phyloP scores from a whole-genome alignment of 1,140 invertebrate genomes.

The Musca vetustissima region DNA sequence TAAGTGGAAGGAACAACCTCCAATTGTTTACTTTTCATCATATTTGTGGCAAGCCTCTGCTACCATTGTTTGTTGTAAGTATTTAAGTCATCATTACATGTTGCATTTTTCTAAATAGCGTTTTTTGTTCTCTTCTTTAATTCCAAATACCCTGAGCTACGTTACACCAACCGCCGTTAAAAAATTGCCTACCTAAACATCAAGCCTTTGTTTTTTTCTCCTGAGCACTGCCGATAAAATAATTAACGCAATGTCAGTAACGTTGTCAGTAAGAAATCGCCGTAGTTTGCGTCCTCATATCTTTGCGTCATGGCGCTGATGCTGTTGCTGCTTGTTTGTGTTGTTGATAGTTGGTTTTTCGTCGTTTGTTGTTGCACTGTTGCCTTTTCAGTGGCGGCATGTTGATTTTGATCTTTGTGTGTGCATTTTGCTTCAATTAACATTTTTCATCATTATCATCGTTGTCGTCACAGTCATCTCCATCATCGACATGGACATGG shows the following conservation, averaged over 20 bases:
- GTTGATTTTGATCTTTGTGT: constrained; percentile 18
- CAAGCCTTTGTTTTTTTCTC: not conserved
- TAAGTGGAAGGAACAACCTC: constrained; percentile 7
- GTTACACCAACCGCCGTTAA: not conserved
- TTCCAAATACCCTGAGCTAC: not conserved
- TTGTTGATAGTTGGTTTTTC: not conserved
- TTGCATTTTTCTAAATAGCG: constrained; percentile 4
- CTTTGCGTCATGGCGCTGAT: not conserved
- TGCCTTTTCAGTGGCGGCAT: not conserved
- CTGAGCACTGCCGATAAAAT: constrained; percentile 5
- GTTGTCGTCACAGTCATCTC: not conserved
- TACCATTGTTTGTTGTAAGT: constrained; percentile 6
- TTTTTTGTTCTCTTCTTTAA: not conserved
- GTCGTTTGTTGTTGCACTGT: no score
- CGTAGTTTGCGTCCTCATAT: no score
- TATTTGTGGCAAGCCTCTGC: not conserved
- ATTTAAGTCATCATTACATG: constrained; percentile 6
- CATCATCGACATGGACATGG: not conserved
- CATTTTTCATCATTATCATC: constrained; percentile 22
- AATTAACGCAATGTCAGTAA: constrained; percentile 21
- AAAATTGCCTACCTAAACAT: not conserved
- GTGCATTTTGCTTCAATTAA: constrained; percentile 21
- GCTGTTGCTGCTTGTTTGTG: not conserved
- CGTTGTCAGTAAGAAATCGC: not conserved
- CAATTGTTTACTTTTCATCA: not conserved